These are phyloP conservation scores for Silurus aristotelis DNA, from an alignment of 2,797 vertebrate genomes.

Conservation along the genomic window DNA sequence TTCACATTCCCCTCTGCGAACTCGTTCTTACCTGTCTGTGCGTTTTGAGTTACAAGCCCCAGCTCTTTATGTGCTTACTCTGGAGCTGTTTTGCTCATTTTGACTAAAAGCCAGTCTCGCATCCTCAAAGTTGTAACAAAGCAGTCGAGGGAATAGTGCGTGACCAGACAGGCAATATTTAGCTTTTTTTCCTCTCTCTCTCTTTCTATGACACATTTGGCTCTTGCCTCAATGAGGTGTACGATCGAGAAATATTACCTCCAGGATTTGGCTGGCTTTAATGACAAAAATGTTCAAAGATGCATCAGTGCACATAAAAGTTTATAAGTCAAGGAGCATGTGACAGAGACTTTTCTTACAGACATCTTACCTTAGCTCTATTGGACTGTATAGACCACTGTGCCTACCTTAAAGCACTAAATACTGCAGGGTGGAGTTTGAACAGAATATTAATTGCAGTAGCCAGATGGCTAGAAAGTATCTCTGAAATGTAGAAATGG, in stretches of 20 bases:
- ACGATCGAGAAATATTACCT: conserved; percentile 58
- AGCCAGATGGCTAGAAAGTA: background rate
- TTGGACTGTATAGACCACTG: conserved; percentile 20
- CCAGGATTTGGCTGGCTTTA: conserved; percentile 60
- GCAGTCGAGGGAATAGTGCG: conserved; percentile 24
- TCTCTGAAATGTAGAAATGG: background rate
- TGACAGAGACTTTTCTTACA: conserved; percentile 49
- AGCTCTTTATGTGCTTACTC: background rate
- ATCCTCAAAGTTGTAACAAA: conserved; percentile 24
- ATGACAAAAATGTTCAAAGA: conserved; percentile 67
- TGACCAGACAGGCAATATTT: conserved; percentile 23
- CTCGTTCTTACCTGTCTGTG: conserved; percentile 31
- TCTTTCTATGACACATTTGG: conserved; percentile 39
- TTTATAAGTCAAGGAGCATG: conserved; percentile 64
- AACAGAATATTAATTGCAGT: conserved; percentile 10
- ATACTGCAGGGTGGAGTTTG: conserved; percentile 7
- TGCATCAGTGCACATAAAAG: conserved; percentile 71
- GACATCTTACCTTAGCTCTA: conserved; percentile 31
- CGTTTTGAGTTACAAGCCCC: conserved; percentile 21
- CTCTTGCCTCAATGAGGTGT: conserved; percentile 56
- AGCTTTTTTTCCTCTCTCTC: background rate
- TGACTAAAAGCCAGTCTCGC: conserved; percentile 16
- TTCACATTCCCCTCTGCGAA: background rate
- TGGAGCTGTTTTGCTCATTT: conserved; percentile 7
- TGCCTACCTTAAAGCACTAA: conserved; percentile 1